Evolutionary conservation across 2,113 vertebrate species (phyloP).

Genomic region (Struthidea cinerea): DNA sequence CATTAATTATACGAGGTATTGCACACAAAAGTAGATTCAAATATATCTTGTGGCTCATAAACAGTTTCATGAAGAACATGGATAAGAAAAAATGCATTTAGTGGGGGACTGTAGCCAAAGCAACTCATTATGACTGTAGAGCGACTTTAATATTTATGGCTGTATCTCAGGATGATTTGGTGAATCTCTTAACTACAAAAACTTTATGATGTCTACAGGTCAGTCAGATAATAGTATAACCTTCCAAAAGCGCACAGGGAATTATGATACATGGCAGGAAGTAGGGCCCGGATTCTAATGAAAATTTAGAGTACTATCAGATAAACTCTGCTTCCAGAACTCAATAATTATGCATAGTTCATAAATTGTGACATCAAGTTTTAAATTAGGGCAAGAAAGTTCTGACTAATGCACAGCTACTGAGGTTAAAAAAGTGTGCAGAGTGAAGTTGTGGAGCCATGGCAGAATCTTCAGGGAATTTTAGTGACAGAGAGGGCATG

Average conservation of each 20-base stretch:
- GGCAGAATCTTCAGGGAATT: background rate
- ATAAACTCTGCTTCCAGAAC: slow-evolving; percentile 1
- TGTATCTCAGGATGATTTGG: background rate
- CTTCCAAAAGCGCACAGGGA: background rate
- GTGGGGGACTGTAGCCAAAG: slow-evolving; percentile 1
- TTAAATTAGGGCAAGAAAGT: slow-evolving; percentile 4
- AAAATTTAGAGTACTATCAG: slow-evolving; percentile 10
- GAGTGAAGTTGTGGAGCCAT: background rate
- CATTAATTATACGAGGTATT: background rate
- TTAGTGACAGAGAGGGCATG: background rate
- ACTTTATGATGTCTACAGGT: slow-evolving; percentile 26
- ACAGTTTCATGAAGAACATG: background rate
- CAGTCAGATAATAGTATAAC: slow-evolving; percentile 15
- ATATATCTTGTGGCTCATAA: background rate
- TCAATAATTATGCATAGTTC: slow-evolving; percentile 47
- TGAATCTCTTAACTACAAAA: slow-evolving; percentile 18
- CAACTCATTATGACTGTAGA: background rate
- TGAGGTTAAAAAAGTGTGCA: background rate
- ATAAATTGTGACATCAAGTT: slow-evolving; percentile 35
- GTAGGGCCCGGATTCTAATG: background rate
- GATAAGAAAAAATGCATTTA: background rate
- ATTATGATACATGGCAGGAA: slow-evolving; percentile 6
- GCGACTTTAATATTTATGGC: background rate
- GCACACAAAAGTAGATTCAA: background rate
- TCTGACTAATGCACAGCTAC: background rate